Evolutionary conservation across 2,113 vertebrate species (phyloP).

Genomic region (Macrotus californicus): DNA sequence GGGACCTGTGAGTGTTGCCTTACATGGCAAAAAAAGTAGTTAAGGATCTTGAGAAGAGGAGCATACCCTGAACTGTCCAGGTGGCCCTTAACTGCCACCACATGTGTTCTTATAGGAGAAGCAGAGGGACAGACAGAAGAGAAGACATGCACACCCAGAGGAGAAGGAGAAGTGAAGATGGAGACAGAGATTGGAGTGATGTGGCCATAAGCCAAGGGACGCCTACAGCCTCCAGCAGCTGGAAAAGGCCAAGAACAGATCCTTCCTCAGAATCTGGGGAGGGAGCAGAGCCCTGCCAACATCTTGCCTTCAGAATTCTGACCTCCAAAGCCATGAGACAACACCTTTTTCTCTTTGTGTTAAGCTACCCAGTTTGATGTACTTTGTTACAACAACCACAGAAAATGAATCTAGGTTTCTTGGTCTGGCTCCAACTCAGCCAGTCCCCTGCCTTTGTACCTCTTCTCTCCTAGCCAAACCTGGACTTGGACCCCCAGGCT

Average conservation of each 20-base stretch:
- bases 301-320: background rate
- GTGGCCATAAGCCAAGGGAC: background rate
- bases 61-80: background rate
- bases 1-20: background rate
- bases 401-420: background rate
- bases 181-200: background rate
- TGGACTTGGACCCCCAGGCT: background rate
- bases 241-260: background rate
- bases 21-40: background rate
- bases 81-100: background rate
- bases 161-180: background rate
- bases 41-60: background rate
- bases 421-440: background rate
- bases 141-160: background rate
- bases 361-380: background rate
- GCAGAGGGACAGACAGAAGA: background rate
- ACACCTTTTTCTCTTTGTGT: background rate
- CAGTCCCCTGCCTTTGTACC: background rate
- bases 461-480: background rate
- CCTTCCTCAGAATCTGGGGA: background rate
- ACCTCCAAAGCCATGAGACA: background rate
- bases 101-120: background rate
- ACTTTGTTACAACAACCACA: background rate
- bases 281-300: background rate
- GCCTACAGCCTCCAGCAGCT: background rate